These are phyloP conservation scores for Silvanus unidentatus DNA, from an alignment of 2,888 invertebrate genomes.

Conservation along the genomic window DNA sequence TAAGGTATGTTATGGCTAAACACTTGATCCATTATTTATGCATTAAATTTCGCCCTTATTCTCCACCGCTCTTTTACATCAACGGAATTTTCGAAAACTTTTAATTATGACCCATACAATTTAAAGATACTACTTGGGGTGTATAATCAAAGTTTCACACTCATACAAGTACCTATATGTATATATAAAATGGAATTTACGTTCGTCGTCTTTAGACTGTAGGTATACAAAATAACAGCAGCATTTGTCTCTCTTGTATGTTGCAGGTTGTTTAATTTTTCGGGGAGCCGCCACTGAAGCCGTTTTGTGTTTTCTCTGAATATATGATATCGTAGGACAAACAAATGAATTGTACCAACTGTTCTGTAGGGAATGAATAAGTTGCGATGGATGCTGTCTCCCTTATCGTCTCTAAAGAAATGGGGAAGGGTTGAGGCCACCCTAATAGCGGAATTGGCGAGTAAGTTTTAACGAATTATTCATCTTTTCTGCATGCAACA, in stretches of 20 bases:
- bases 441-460: slow-evolving; percentile 20
- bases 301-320: neutral
- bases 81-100: slow-evolving; percentile 32
- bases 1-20: neutral
- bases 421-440: slow-evolving; percentile 22
- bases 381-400: slow-evolving; percentile 7
- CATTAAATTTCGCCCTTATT: slow-evolving; percentile 39
- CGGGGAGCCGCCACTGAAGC: neutral
- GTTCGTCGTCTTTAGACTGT: neutral
- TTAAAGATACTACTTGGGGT: slow-evolving; percentile 24
- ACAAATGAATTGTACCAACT: neutral
- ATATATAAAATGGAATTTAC: neutral
- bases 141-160: neutral
- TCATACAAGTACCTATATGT: neutral
- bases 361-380: neutral
- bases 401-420: slow-evolving; percentile 14
- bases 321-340: neutral
- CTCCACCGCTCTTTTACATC: slow-evolving; percentile 28
- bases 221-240: no score
- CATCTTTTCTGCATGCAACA: no score
- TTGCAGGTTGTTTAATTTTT: neutral
- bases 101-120: slow-evolving; percentile 32
- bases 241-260: no score
- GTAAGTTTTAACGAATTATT: slow-evolving; percentile 6
- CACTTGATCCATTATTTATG: slow-evolving; percentile 34